Evolutionary conservation across 2,888 invertebrate genomes (phyloP), one percentile per base, ranked within the genome.

Genomic region (Ophioninae sp.): DNA sequence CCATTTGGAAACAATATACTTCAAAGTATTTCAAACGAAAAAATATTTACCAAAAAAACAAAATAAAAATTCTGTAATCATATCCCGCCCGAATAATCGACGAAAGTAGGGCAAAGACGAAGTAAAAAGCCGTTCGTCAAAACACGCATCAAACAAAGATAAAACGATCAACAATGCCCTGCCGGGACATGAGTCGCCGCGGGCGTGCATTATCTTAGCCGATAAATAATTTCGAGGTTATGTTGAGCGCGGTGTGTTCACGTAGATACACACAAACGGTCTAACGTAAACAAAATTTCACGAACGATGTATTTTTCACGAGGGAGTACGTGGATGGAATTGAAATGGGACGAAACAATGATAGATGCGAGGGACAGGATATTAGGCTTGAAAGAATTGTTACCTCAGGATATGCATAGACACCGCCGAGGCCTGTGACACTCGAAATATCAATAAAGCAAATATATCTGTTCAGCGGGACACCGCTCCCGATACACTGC

Each of bases 371-470:
- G 7, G n/a, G 37, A 37, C 20, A 57, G 41, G 17, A 65, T 30
- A 13, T 17, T 44, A 67, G 41, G 30, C 6, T 13, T 59, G 37
- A 7, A 67, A 75, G 62, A 80, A 79, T 81, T 72, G 84, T 89
- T 90, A 91, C 91, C 91, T 92, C 90, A 89, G 88, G 89, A 89
- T 92, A 91, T 91, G 91, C 92, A 92, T 92, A 92, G 89, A 90
- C 91, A 90, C 91, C 89, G 90, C 88, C 69, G 87, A 88, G 88
- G 90, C 88, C 90, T 89, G 87, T 91, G 90, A 89, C 91, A 91
- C 89, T 89, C 88, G 87, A 89, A 90, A 90, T 91, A 91, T 92
- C 92, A 91, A 91, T 90, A 91, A 91, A 91, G 89, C 89, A 89
- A 90, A 90, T 90, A 89, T 90, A 89, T 88, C 88, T 86, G 86